These are phyloP conservation scores for Venustoraphidia nigricollis DNA, from an alignment of 2,888 invertebrate species.

Conservation along the genomic window DNA sequence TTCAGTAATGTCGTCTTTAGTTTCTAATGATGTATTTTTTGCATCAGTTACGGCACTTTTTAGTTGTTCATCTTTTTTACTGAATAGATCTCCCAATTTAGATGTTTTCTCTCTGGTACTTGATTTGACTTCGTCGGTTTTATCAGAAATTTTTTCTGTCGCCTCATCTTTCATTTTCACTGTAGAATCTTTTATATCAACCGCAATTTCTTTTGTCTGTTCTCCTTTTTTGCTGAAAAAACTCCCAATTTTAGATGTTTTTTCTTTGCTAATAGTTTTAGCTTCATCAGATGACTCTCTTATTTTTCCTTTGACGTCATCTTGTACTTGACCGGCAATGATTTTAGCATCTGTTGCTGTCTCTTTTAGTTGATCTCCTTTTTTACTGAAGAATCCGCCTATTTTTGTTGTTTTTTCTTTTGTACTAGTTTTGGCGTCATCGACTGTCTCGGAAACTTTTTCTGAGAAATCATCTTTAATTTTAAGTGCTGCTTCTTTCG, in stretches of 20 bases:
- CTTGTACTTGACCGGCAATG: neutral
- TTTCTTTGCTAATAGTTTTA: too few relatives aligned
- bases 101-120: too few relatives aligned
- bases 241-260: too few relatives aligned
- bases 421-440: neutral
- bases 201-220: too few relatives aligned
- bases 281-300: too few relatives aligned
- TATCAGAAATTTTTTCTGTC: too few relatives aligned
- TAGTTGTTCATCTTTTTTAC: constrained; percentile 4
- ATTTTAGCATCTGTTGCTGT: constrained; percentile 5
- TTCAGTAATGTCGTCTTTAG: constrained; percentile 1
- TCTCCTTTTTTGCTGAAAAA: too few relatives aligned
- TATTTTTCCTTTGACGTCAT: too few relatives aligned
- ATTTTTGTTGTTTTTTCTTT: neutral
- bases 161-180: too few relatives aligned
- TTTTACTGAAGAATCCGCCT: constrained; percentile 1
- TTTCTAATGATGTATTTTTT: neutral
- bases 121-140: too few relatives aligned
- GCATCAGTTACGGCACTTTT: too few relatives aligned
- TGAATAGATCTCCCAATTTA: neutral
- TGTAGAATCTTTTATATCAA: too few relatives aligned
- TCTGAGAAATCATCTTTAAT: neutral
- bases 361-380: constrained; percentile 2
- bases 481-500: constrained; percentile 2
- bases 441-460: neutral